A percentile compares a stretch with the other conserved stretches of the same genome.
phyloP scores from a whole-genome alignment of 2,888 invertebrate species.

The Lissocephala sabroskyi region DNA sequence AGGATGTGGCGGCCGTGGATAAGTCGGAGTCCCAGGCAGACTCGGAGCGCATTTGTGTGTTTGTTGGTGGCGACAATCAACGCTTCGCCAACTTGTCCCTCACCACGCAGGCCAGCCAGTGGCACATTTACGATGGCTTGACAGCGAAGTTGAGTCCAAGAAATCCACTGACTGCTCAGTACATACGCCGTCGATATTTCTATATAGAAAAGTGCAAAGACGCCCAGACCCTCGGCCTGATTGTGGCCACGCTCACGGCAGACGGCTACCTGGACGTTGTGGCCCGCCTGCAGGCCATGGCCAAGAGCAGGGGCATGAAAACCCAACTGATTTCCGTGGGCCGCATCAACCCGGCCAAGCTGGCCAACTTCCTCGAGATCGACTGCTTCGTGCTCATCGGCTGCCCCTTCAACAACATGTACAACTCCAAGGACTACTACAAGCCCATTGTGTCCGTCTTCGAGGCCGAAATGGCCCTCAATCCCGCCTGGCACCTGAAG shows the following conservation, averaged over 20 bases:
- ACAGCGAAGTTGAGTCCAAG: constrained; percentile 68
- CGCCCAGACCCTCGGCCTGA: constrained; percentile 87
- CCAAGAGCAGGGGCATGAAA: constrained; percentile 85
- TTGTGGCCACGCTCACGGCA: constrained; percentile 92
- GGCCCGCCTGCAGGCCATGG: constrained; percentile 80
- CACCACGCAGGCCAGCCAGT: constrained; percentile 74
- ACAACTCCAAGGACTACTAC: constrained; percentile 88
- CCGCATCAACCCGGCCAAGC: constrained; percentile 93
- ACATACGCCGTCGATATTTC: constrained; percentile 86
- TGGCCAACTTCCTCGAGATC: constrained; percentile 93
- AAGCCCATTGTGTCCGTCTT: constrained; percentile 93
- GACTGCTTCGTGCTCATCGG: constrained; percentile 94
- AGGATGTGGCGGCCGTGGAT: constrained; percentile 24
- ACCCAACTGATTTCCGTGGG: constrained; percentile 94
- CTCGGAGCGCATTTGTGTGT: constrained; percentile 77
- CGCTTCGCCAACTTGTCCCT: constrained; percentile 78
- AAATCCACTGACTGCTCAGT: constrained; percentile 74
- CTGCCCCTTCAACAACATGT: constrained; percentile 91
- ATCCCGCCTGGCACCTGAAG: constrained; percentile 73
- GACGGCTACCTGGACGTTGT: constrained; percentile 84
- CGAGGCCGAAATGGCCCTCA: constrained; percentile 90
- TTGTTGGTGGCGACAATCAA: constrained; percentile 79
- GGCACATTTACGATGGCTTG: constrained; percentile 76
- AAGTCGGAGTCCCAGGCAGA: constrained; percentile 68
- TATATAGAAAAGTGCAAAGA: constrained; percentile 94